A percentile compares a stretch with the other conserved stretches of the same genome.
phyloP scores from a whole-genome alignment of 2,888 invertebrate species.

The Suillia variegata region DNA sequence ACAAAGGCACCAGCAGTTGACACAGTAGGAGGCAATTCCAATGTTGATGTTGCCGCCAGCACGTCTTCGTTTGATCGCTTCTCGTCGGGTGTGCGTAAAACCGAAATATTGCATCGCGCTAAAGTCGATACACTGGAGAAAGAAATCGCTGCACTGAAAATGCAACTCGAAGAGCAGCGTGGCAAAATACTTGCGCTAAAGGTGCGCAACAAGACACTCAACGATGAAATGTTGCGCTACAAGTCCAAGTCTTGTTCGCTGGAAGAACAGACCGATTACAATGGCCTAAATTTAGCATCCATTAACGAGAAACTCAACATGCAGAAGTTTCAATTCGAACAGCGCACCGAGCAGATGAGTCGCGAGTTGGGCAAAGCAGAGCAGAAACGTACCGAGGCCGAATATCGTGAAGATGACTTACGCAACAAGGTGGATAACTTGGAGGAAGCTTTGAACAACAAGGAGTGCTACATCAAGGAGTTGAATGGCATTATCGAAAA shows the following conservation, averaged over 20 bases:
- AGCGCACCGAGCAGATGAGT: slow-evolving; percentile 44
- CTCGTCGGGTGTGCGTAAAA: slow-evolving; percentile 62
- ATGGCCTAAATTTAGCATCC: slow-evolving; percentile 68
- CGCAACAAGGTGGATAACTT: slow-evolving; percentile 46
- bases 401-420: slow-evolving; percentile 42
- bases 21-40: no score
- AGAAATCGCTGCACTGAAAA: slow-evolving; percentile 65
- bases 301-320: slow-evolving; percentile 62
- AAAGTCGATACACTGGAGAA: slow-evolving; percentile 68
- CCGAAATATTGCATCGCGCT: slow-evolving; percentile 64
- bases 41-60: slow-evolving; percentile 16
- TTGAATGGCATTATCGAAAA: slow-evolving; percentile 41
- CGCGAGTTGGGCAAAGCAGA: slow-evolving; percentile 37
- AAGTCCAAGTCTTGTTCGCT: slow-evolving; percentile 68
- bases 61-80: slow-evolving; percentile 38
- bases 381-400: slow-evolving; percentile 39
- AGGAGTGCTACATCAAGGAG: slow-evolving; percentile 38
- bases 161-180: slow-evolving; percentile 66
- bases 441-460: slow-evolving; percentile 36
- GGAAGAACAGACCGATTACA: slow-evolving; percentile 69
- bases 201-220: slow-evolving; percentile 72
- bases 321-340: slow-evolving; percentile 51
- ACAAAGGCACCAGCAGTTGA: not conserved
- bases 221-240: slow-evolving; percentile 67
- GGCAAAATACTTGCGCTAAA: slow-evolving; percentile 71